Conservation (phyloP, 2,113 vertebrate species). For the Hemiprocne comata region DNA sequence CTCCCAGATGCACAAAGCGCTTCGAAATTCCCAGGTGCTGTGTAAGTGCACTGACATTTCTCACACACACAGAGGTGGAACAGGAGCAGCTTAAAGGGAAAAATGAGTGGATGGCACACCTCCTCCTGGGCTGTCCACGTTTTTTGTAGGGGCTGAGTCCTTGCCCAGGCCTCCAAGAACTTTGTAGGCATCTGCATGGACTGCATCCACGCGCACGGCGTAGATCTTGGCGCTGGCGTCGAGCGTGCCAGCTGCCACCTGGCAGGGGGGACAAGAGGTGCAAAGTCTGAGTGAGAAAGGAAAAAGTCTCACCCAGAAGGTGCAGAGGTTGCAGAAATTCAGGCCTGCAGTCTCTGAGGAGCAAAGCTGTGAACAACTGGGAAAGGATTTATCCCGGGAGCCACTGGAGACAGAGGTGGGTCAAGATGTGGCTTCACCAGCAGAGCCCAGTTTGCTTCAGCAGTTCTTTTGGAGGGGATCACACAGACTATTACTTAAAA, state of each 20-base stretch:
- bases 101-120: conserved; percentile 30
- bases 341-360: background rate
- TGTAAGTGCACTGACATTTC: rapidly evolving
- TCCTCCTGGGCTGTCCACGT: background rate
- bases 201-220: conserved; percentile 88
- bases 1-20: background rate
- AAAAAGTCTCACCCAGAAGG: background rate
- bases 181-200: conserved; percentile 89
- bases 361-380: background rate
- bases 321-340: no score
- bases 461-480: background rate
- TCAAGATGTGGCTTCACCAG: no score
- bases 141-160: conserved; percentile 61
- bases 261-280: background rate
- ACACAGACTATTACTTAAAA: background rate
- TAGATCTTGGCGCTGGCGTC: conserved; percentile 98
- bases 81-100: background rate
- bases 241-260: conserved; percentile 92
- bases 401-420: rapidly evolving
- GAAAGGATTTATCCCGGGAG: background rate
- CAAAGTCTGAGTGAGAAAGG: background rate
- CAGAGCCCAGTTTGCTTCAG: background rate
- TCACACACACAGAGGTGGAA: rapidly evolving
- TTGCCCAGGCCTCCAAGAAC: conserved; percentile 89
- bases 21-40: rapidly evolving